phyloP scores from a whole-genome alignment of 35 echinoderm and acorn worm species.

The Diadema setosum region DNA sequence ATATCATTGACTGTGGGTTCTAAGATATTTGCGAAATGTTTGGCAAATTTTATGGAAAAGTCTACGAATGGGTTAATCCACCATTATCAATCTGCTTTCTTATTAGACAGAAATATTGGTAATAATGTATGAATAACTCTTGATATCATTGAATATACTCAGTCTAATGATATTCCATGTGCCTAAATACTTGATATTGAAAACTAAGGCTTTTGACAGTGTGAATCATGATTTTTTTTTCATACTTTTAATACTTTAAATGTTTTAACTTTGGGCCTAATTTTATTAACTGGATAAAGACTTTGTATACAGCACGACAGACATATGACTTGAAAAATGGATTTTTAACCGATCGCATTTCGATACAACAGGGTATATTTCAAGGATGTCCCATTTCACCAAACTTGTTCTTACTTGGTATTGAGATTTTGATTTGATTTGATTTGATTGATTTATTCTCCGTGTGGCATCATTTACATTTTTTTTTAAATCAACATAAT shows the following conservation, averaged over 20 bases:
- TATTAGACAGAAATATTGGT: background rate
- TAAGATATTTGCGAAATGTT: background rate
- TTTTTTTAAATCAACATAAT: too few relatives aligned
- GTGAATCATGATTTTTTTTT: background rate
- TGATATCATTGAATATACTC: background rate
- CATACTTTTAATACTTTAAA: conserved; percentile 2
- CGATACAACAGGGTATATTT: too few relatives aligned
- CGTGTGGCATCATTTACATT: too few relatives aligned
- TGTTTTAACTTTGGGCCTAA: background rate
- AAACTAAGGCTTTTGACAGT: conserved; percentile 23
- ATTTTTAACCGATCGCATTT: too few relatives aligned
- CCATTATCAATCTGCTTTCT: background rate
- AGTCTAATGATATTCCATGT: background rate
- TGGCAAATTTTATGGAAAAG: background rate
- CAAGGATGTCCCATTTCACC: too few relatives aligned
- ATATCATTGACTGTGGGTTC: background rate
- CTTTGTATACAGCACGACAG: background rate
- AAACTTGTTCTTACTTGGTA: too few relatives aligned
- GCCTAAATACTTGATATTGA: background rate
- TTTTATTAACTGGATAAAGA: background rate
- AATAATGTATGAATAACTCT: background rate
- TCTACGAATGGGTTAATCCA: background rate
- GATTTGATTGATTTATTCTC: too few relatives aligned
- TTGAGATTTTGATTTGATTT: too few relatives aligned
- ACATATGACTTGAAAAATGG: too few relatives aligned